phyloP scores from a whole-genome alignment of 2,797 vertebrate genomes.

The Okamejei kenojei region DNA sequence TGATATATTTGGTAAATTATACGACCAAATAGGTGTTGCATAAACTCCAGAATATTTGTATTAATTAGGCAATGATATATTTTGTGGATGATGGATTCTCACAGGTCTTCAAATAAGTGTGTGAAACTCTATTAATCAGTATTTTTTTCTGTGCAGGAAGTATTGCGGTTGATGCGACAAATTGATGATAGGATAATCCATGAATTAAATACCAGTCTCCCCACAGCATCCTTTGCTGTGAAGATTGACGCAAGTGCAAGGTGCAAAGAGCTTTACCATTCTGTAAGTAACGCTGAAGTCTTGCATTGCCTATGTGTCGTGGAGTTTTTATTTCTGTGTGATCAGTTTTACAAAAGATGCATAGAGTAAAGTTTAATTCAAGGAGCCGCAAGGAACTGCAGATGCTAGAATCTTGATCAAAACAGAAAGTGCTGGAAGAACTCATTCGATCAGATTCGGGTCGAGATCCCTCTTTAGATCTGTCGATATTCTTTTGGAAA shows the following conservation, averaged over 20 bases:
- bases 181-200: constrained; percentile 95
- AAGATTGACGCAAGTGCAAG: constrained; percentile 85
- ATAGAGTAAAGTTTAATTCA: not conserved
- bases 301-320: not conserved
- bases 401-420: too few species aligned
- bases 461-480: too few species aligned
- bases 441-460: too few species aligned
- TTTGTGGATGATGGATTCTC: not conserved
- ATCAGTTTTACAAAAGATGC: not conserved
- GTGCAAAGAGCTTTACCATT: constrained; percentile 86
- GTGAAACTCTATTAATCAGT: constrained; percentile 10
- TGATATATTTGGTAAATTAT: not conserved
- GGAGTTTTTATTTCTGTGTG: not conserved
- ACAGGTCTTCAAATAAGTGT: not conserved
- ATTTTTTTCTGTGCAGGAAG: constrained; percentile 65
- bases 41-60: not conserved
- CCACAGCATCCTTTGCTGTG: constrained; percentile 88
- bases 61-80: not conserved
- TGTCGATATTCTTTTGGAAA: too few species aligned
- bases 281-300: constrained; percentile 63
- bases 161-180: constrained; percentile 83
- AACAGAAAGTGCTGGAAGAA: too few species aligned
- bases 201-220: constrained; percentile 85
- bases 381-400: too few species aligned
- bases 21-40: not conserved